Percentiles rank a stretch among this genome's conserved stretches.
Evolutionary conservation across 2,113 vertebrate species (phyloP).

Genomic region (Xenotilapia leptura): DNA sequence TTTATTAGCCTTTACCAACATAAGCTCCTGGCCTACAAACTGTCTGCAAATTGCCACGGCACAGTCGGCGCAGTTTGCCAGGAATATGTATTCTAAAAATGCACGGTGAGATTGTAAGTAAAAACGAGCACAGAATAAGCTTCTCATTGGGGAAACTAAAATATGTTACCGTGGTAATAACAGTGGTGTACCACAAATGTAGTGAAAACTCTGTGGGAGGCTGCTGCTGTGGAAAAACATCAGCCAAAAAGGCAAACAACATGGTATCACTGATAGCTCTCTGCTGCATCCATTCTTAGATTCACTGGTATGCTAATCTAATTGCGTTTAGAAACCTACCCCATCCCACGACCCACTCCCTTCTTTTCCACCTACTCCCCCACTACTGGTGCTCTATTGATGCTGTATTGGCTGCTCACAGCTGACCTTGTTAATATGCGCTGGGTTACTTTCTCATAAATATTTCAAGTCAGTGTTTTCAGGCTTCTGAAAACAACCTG

Average conservation of each 20-base stretch:
- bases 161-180: constrained; percentile 22
- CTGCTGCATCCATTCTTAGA: constrained; percentile 29
- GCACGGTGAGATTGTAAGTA: background rate
- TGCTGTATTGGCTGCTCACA: constrained; percentile 36
- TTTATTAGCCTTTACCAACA: constrained; percentile 57
- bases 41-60: constrained; percentile 1
- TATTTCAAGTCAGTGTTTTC: constrained; percentile 68
- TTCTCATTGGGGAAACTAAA: background rate
- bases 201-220: constrained; percentile 16
- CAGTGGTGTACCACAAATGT: constrained; percentile 24
- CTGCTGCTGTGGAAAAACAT: constrained; percentile 14
- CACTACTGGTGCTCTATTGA: constrained; percentile 25
- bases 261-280: background rate
- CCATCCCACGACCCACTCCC: background rate
- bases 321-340: background rate
- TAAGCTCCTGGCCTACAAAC: constrained; percentile 40
- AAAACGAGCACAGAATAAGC: background rate
- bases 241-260: background rate
- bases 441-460: constrained; percentile 66
- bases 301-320: constrained; percentile 43
- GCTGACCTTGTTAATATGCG: constrained; percentile 67
- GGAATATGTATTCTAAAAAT: constrained; percentile 1
- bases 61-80: background rate
- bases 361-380: background rate
- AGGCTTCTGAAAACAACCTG: constrained; percentile 67